Base-by-base conservation (phyloP, 1,140 invertebrate species). In the Aphelinus atriplicis region DNA sequence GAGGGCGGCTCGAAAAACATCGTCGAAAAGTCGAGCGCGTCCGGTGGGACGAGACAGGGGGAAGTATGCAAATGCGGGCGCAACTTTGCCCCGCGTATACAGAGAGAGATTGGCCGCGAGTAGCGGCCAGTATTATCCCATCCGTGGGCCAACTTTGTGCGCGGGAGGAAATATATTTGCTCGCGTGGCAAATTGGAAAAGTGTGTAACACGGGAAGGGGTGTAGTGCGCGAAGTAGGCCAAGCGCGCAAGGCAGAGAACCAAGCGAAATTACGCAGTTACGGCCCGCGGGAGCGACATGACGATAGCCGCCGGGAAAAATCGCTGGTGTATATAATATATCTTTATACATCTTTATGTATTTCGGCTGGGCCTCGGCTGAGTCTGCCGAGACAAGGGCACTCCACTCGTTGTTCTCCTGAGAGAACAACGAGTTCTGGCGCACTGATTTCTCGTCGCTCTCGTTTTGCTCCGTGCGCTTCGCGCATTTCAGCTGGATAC, bases 321-420 rank as follows among this genome's bases (percentile, higher is more conserved):
- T 73, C 77, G 75, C 76, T 77, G 76, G 77, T 75, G 71, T 26
- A 26, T 26, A 26, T 26, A 26, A 26, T 26, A 26, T 0, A 26
- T 26, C 26, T 26, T 26, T 26, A 26, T 26, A 26, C 26, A 26
- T 26, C 26, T 26, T 26, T 26, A 26, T 26, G 26, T 26, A 26
- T 26, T 26, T 26, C 26, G 26, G 26, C 26, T 26, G 26, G 26
- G 26, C 26, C 26, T 26, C 66, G 68, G 51, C 51, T 6, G 4
- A 53, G 51, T 4, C 51, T 53, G 51, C 51, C 51, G 9, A 53
- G 51, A 53, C 51, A 9, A 53, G 9, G 51, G 51, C n/a, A n/a
- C n/a, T n/a, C n/a, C n/a, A n/a, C n/a, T n/a, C n/a, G n/a, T n/a
- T n/a, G n/a, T n/a, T n/a, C n/a, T n/a, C n/a, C n/a, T n/a, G n/a